Conservation (phyloP, 2,888 invertebrate genomes). For the Meghimatium bilineatum region DNA sequence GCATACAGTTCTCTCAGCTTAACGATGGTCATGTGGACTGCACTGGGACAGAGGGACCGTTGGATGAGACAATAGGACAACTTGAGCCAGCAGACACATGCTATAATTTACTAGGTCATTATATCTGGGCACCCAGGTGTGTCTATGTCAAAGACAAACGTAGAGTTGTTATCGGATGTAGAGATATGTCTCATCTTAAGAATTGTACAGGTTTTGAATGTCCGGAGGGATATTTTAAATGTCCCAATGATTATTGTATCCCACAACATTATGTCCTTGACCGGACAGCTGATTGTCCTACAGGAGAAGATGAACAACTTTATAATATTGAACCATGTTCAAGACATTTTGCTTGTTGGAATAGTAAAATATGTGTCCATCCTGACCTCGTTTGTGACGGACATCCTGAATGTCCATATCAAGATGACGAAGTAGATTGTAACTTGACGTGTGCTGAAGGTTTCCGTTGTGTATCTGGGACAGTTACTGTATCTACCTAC, state of each 20-base stretch:
- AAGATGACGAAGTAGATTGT: slow-evolving; percentile 9
- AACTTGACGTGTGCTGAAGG: background rate
- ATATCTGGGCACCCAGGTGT: background rate
- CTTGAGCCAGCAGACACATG: background rate
- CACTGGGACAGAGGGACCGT: background rate
- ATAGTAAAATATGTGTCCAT: background rate
- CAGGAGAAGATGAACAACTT: slow-evolving; percentile 26
- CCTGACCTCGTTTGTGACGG: background rate
- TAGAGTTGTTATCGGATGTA: background rate
- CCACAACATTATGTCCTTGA: slow-evolving; percentile 20
- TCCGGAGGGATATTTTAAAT: slow-evolving; percentile 25
- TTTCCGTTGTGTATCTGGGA: background rate
- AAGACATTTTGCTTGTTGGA: slow-evolving; percentile 21
- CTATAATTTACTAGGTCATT: background rate
- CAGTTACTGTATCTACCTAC: background rate
- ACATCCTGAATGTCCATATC: slow-evolving; percentile 3
- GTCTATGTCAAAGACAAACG: background rate
- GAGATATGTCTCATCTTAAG: slow-evolving; percentile 10
- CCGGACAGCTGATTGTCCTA: slow-evolving; percentile 8
- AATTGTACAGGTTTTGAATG: slow-evolving; percentile 30
- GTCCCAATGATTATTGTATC: slow-evolving; percentile 10
- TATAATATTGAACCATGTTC: background rate
- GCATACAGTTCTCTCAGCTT: background rate
- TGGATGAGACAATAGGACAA: background rate
- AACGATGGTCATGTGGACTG: background rate